These are phyloP conservation scores for Camponotus fellah DNA, from an alignment of 2,888 invertebrate species.

Conservation along the genomic window DNA sequence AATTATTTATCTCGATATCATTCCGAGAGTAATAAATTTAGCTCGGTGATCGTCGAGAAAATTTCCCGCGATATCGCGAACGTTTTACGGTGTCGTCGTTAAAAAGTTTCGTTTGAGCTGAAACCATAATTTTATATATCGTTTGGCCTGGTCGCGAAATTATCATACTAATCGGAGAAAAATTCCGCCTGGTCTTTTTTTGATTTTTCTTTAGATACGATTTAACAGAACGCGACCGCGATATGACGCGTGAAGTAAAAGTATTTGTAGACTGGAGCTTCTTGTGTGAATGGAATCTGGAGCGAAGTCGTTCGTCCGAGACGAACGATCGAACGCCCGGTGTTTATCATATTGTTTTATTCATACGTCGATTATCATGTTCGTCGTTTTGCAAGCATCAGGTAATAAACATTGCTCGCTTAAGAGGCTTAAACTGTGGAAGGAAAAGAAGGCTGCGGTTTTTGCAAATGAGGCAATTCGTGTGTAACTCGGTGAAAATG, in stretches of 20 bases:
- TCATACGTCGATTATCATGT: slow-evolving; percentile 66
- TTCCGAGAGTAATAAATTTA: slow-evolving; percentile 4
- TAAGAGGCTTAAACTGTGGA: slow-evolving; percentile 4
- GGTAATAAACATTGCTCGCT: slow-evolving; percentile 17
- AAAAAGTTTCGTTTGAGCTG: slow-evolving; percentile 47
- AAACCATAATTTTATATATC: slow-evolving; percentile 61
- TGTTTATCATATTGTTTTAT: slow-evolving; percentile 74
- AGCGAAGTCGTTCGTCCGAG: slow-evolving; percentile 68
- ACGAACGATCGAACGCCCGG: slow-evolving; percentile 70
- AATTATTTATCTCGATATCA: slow-evolving; percentile 9
- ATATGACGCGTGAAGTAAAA: slow-evolving; percentile 42
- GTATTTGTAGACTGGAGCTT: slow-evolving; percentile 61
- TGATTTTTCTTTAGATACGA: slow-evolving; percentile 45
- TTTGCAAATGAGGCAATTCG: slow-evolving; percentile 26
- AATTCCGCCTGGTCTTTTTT: slow-evolving; percentile 49
- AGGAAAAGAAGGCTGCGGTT: slow-evolving; percentile 7
- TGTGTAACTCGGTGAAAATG: slow-evolving; percentile 12
- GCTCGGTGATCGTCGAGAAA: not conserved
- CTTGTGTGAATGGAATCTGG: slow-evolving; percentile 64
- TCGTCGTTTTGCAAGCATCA: slow-evolving; percentile 50
- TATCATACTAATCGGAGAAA: slow-evolving; percentile 54
- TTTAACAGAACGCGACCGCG: slow-evolving; percentile 62
- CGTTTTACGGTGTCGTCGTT: slow-evolving; percentile 18
- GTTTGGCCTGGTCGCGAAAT: slow-evolving; percentile 46
- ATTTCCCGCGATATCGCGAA: not conserved